Percentiles rank a stretch among this genome's conserved stretches.
These are phyloP conservation scores for Caenorhabditis inopinata DNA, from an alignment of 1,140 invertebrate genomes.

Conservation along the genomic window DNA sequence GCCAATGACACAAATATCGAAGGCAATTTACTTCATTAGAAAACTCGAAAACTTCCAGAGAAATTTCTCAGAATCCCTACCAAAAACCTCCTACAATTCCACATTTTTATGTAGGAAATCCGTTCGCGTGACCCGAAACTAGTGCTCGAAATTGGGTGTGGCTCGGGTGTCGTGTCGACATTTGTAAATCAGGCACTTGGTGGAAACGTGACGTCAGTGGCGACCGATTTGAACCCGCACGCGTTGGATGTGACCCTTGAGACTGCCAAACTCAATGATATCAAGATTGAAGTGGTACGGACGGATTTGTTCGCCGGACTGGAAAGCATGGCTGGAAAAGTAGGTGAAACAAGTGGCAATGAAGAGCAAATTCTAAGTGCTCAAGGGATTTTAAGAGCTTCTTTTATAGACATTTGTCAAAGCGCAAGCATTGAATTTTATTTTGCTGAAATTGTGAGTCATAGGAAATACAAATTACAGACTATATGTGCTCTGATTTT, in stretches of 20 bases:
- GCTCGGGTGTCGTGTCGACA: slow-evolving; percentile 86
- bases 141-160: slow-evolving; percentile 86
- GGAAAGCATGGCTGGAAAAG: slow-evolving; percentile 47
- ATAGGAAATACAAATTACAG: no score
- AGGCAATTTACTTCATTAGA: no score
- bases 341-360: background rate
- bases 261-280: slow-evolving; percentile 72
- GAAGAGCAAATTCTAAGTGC: no score
- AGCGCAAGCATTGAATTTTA: no score
- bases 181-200: slow-evolving; percentile 74
- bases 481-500: background rate
- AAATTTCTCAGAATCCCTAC: background rate
- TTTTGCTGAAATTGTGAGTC: no score
- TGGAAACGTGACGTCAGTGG: slow-evolving; percentile 39
- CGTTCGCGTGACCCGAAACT: slow-evolving; percentile 65
- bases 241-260: slow-evolving; percentile 75
- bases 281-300: slow-evolving; percentile 72
- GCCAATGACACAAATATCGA: no score
- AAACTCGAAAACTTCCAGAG: slow-evolving; percentile 1
- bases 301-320: slow-evolving; percentile 73
- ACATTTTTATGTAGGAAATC: slow-evolving; percentile 67
- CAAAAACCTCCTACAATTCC: background rate
- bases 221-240: slow-evolving; percentile 79
- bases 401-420: no score
- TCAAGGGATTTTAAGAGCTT: no score